Base-by-base conservation (phyloP, 2,888 invertebrate genomes). In the Ennomos fuscantarius region DNA sequence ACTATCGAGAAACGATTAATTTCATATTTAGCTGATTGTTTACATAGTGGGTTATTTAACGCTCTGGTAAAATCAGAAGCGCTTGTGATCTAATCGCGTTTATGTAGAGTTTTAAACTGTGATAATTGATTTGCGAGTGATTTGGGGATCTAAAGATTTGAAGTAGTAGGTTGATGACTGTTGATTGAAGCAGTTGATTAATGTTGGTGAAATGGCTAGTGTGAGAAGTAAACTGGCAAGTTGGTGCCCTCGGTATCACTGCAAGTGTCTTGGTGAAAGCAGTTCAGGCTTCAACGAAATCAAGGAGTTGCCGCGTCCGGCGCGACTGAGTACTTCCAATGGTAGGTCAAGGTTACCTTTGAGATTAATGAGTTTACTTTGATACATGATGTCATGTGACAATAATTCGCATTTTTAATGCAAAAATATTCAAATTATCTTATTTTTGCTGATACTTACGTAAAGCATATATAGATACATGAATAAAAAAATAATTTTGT, bases 251-350 rank as follows among this genome's bases (percentile, higher is more conserved):
- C 65, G 76, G 36, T 81, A 82, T 49, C 39, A 60, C 31, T 81
- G 82, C 52, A 44, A 62, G 34, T 87, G 87, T 65, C 86, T 86
- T 60, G 74, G 77, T 36, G 48, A 6, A 24, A 24, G 70, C 32
- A 62, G 68, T 35, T 71, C 78, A 0, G 84, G 83, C 42, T 85
- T 87, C 1, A 87, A 89, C 49, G 89, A 90, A 66, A 73, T 89
- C 15, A 84, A 78, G 68, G 87, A 87, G 55, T 62, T 91, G 53
- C 91, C 91, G 15, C 78, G 88, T 55, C 91, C 90, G 34, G 89
- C 87, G 8, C 74, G 70, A 49, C 71, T 83, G 65, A 82, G 81
- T 55, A 62, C 62, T 47, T 79, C 84, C n/a, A 79, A 74, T 62
- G 84, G 87, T 89, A 84, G 74, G 86, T 83, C 76, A 78, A 75